Percentiles rank a stretch among this genome's conserved stretches.
These are phyloP conservation scores for Himalopsyche phryganea DNA, from an alignment of 1,140 invertebrate genomes.

Conservation along the genomic window DNA sequence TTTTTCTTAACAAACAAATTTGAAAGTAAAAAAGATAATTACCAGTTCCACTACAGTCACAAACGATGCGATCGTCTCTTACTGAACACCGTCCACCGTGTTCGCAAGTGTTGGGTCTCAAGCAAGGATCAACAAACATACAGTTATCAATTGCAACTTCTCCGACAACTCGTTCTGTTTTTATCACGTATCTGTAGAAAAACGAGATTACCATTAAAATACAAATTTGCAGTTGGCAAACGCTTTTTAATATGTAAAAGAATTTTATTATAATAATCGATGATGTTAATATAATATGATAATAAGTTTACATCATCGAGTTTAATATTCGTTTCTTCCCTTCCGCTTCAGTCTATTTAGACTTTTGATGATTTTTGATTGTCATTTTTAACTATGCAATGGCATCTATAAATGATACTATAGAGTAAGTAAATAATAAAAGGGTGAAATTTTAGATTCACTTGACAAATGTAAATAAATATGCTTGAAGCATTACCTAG, in stretches of 20 bases:
- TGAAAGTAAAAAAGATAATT: conserved; percentile 7
- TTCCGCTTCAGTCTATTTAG: no score
- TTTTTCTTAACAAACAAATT: no score
- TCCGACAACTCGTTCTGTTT: conserved; percentile 74
- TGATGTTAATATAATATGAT: no score
- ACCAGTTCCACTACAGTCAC: conserved; percentile 82
- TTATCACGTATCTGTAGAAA: conserved; percentile 68
- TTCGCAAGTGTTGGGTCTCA: conserved; percentile 83
- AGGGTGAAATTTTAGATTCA: no score
- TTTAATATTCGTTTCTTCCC: no score
- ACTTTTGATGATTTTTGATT: no score
- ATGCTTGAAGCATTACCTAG: conserved; percentile 38
- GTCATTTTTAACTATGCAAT: no score
- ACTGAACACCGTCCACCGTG: conserved; percentile 87
- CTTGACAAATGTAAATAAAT: neutral
- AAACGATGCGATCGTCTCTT: conserved; percentile 80
- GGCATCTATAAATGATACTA: no score
- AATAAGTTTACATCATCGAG: no score
- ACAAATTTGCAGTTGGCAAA: neutral
- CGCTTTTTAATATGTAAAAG: neutral
- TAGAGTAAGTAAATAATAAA: no score
- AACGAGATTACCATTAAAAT: neutral
- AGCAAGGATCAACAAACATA: conserved; percentile 85
- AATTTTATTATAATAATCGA: neutral
- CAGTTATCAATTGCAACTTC: conserved; percentile 90